These are phyloP conservation scores for Coendou prehensilis DNA, from an alignment of 2,797 vertebrate genomes.

Conservation along the genomic window DNA sequence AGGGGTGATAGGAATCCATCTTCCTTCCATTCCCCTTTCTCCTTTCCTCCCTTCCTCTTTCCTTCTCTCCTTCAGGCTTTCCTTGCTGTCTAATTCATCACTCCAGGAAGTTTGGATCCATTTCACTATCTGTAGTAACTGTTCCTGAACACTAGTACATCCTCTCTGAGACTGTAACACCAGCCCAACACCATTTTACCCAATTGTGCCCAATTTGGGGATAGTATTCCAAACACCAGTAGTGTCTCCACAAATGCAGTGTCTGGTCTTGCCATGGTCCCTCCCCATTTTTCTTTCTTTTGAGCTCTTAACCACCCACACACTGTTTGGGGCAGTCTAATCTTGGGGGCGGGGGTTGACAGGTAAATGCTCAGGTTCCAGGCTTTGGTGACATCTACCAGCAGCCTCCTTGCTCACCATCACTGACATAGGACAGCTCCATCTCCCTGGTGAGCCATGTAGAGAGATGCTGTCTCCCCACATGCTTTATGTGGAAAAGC, in stretches of 20 bases:
- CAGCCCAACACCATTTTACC: neutral
- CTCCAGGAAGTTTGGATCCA: neutral
- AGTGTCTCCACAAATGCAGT: fast-evolving
- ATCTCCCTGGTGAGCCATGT: fast-evolving
- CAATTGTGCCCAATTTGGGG: neutral
- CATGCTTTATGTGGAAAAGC: fast-evolving
- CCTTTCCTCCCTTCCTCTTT: no score
- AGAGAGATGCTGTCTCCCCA: fast-evolving
- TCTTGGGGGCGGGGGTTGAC: no score
- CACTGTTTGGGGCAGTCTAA: neutral
- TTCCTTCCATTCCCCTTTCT: neutral
- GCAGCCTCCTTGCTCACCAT: neutral
- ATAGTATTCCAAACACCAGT: neutral
- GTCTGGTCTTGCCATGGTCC: no score
- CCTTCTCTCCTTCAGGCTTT: neutral
- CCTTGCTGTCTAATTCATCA: neutral
- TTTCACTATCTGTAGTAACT: no score
- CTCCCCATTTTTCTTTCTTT: neutral
- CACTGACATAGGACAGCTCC: neutral
- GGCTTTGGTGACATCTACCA: neutral
- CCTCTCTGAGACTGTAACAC: neutral
- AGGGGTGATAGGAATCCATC: fast-evolving
- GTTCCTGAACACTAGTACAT: neutral
- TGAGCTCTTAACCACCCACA: no score
- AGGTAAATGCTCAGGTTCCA: neutral